Evolutionary conservation across 1,140 invertebrate genomes (phyloP), one percentile per base, ranked within the genome.

Genomic region (Conus ventricosus): DNA sequence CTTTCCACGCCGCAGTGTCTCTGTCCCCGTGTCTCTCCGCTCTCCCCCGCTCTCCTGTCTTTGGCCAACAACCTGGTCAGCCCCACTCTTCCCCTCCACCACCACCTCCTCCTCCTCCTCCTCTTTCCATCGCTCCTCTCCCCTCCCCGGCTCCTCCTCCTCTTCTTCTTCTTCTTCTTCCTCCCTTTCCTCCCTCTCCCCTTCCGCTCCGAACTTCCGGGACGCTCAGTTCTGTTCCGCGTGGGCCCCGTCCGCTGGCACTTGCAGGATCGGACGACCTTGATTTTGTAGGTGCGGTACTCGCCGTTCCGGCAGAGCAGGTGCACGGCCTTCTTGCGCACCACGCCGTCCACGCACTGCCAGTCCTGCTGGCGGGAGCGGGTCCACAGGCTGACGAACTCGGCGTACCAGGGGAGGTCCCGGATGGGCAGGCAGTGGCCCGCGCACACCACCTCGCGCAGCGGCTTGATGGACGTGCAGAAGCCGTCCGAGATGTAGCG

Each of bases 401-500:
- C 92, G 7, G 91, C 90, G 89, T 94, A 95, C 94, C 94, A 95
- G 10, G 94, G 94, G 54, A 95, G 80, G 57, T 94, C 91, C 71
- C 85, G 83, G 54, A 94, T 92, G 15, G 94, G 94, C 85, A 95
- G 89, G 90, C 94, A 95, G 76, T 92, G 84, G 53, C 94, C 94
- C 0, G 93, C 90, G 87, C 94, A 95, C 15, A 95, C 92, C 75
- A 94, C 94, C 83, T 95, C 94, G 53, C 91, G 92, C 57, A 95
- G 91, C 13, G 94, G 91, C 71, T 93, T 93, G 20, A 93, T 89
- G 0, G 94, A 95, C 54, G 94, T 95, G 84, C 94, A 95, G 87
- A 93, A 94, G 3, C 94, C 94, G 85, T 95, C 94, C 0, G 94
- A 94, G 71, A 95, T 94, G 87, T 92, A 94, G 20, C 92, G 88